A percentile compares a stretch with the other conserved stretches of the same genome.
Conservation (phyloP, 2,888 invertebrate species). For the Torymus auratus region DNA sequence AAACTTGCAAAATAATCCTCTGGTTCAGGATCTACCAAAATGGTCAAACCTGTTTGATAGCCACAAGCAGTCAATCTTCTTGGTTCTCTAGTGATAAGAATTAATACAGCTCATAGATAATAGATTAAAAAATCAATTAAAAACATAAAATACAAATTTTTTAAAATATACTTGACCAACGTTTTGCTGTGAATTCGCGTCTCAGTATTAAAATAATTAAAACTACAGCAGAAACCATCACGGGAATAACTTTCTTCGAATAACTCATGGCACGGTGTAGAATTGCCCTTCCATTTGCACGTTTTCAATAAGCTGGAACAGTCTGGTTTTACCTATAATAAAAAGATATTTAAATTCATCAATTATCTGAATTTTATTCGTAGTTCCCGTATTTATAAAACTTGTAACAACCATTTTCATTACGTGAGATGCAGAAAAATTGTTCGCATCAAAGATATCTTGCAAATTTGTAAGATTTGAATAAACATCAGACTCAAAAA, state of each 20-base stretch:
- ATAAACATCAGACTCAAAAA: slow-evolving; percentile 61
- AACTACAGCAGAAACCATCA: slow-evolving; percentile 81
- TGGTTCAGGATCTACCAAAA: slow-evolving; percentile 79
- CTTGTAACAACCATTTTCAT: slow-evolving; percentile 60
- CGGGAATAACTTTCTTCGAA: slow-evolving; percentile 78
- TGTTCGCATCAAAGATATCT: slow-evolving; percentile 66
- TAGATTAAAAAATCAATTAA: neutral
- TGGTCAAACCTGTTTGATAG: slow-evolving; percentile 82
- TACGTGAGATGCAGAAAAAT: slow-evolving; percentile 62
- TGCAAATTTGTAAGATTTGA: slow-evolving; percentile 67
- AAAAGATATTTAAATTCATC: neutral
- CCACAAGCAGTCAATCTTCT: slow-evolving; percentile 84
- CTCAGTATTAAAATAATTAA: slow-evolving; percentile 80
- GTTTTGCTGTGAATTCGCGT: slow-evolving; percentile 63
- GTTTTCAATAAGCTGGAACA: slow-evolving; percentile 78
- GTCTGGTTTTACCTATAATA: slow-evolving; percentile 77
- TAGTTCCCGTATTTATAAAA: no score
- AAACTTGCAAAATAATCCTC: slow-evolving; percentile 82
- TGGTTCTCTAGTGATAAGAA: slow-evolving; percentile 70
- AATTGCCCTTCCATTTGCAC: slow-evolving; percentile 81
- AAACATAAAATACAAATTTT: neutral
- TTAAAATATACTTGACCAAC: slow-evolving; percentile 50
- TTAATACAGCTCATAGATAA: slow-evolving; percentile 1
- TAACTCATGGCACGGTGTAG: slow-evolving; percentile 78
- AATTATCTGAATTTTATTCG: neutral